Evolutionary conservation across 2,113 vertebrate genomes (phyloP).

Genomic region (Pagrus major): DNA sequence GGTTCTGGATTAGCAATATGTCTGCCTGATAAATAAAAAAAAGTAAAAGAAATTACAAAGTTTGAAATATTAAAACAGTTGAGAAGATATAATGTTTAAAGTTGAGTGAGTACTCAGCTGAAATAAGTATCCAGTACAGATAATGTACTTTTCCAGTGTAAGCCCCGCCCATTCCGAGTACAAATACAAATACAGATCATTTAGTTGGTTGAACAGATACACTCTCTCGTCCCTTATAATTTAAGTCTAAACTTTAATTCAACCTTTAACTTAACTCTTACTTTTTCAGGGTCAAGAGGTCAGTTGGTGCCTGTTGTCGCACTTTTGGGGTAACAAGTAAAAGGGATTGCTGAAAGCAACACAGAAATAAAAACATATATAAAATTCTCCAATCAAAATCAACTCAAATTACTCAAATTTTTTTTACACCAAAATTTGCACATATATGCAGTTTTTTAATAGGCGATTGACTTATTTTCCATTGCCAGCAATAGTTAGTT

Average conservation of each 20-base stretch:
- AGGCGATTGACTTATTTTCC: no score
- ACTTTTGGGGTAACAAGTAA: background rate
- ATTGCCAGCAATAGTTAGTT: no score
- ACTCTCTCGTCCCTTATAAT: no score
- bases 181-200: no score
- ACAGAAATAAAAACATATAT: background rate
- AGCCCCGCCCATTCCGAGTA: no score
- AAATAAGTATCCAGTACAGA: no score
- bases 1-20: background rate
- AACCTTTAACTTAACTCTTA: background rate
- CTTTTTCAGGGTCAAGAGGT: background rate
- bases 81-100: background rate
- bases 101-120: no score
- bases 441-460: no score
- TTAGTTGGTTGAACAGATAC: no score
- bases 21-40: conserved; percentile 9
- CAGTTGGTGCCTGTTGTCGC: background rate
- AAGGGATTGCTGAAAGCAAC: background rate
- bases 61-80: background rate
- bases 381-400: background rate
- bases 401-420: background rate
- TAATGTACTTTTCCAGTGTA: no score
- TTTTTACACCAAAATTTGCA: no score
- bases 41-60: background rate
- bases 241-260: background rate